Evolutionary conservation across 1,140 invertebrate genomes (phyloP), one percentile per base, ranked within the genome.

Genomic region (Tetraneura akinire): DNA sequence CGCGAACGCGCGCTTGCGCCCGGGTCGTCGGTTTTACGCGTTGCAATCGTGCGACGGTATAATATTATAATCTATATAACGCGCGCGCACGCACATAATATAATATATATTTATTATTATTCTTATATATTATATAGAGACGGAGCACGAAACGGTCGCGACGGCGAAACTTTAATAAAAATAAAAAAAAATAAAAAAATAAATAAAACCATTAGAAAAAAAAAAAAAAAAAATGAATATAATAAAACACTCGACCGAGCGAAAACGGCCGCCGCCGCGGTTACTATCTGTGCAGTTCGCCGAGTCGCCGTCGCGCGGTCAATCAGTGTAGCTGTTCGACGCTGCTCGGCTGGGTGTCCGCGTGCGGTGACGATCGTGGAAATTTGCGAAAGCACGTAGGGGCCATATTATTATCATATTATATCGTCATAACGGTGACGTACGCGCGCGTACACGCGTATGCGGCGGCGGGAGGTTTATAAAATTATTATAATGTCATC

Each of bases 171-270:
- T 66, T 62, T 62, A 26, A 62, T 62, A 62, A 62, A 32, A 60
- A 60, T 60, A 60, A 60, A 60, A 60, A 60, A 23, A 60, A 26
- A 60, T 26, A 60, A 60, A 60, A 60, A 60, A n/a, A n/a, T 26
- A 60, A 60, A 18, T n/a, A n/a, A n/a, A n/a, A n/a, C n/a, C n/a
- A n/a, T n/a, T n/a, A n/a, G n/a, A n/a, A 60, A 60, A 60, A 60
- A 60, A 23, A 60, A 26, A 60, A 60, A 60, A 60, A 60, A 60
- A 60, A n/a, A n/a, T 26, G n/a, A n/a, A 62, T 29, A n/a, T 10
- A 18, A 9, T 45, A 68, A 45, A 68, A 45, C 64, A 68, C 64
- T 68, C 37, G 64, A 47, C 42, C 37, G 37, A 45, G 64, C 64
- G 64, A 68, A 68, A 68, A 45, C 37, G n/a, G 37, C 37, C 64